Conservation (phyloP, 2,113 vertebrate genomes). For the Cyprinodon variegatus region DNA sequence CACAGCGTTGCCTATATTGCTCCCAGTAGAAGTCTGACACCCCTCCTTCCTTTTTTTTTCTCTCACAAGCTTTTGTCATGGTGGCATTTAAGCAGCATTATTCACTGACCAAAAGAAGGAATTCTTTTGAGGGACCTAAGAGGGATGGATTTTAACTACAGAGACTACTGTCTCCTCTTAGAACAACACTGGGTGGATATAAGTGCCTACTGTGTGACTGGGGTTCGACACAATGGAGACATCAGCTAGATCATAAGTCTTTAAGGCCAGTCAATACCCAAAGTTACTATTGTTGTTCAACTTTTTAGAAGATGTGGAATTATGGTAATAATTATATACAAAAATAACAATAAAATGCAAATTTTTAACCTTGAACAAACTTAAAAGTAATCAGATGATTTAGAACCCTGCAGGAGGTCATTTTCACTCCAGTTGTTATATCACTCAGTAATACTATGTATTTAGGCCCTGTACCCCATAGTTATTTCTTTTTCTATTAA, state of each 20-base stretch:
- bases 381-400: slow-evolving; percentile 49
- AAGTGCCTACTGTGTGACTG: slow-evolving; percentile 71
- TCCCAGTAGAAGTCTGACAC: slow-evolving; percentile 65
- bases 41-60: slow-evolving; percentile 64
- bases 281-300: background rate
- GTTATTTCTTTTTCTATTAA: slow-evolving; percentile 66
- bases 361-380: slow-evolving; percentile 20
- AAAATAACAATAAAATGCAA: background rate
- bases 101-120: slow-evolving; percentile 73
- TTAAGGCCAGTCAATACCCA: background rate
- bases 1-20: slow-evolving; percentile 73
- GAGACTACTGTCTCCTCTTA: slow-evolving; percentile 70
- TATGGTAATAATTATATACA: too few relatives aligned
- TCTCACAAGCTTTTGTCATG: slow-evolving; percentile 72
- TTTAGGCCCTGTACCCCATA: slow-evolving; percentile 56
- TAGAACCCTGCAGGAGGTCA: slow-evolving; percentile 47
- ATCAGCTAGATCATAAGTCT: slow-evolving; percentile 34
- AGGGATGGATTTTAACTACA: slow-evolving; percentile 70
- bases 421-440: slow-evolving; percentile 57
- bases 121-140: slow-evolving; percentile 73
- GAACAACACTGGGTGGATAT: slow-evolving; percentile 72
- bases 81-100: slow-evolving; percentile 81
- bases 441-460: slow-evolving; percentile 58
- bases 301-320: background rate
- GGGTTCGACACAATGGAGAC: slow-evolving; percentile 40